Base-by-base conservation (phyloP, 2,113 vertebrate species). In the Oreochromis spilurus region DNA sequence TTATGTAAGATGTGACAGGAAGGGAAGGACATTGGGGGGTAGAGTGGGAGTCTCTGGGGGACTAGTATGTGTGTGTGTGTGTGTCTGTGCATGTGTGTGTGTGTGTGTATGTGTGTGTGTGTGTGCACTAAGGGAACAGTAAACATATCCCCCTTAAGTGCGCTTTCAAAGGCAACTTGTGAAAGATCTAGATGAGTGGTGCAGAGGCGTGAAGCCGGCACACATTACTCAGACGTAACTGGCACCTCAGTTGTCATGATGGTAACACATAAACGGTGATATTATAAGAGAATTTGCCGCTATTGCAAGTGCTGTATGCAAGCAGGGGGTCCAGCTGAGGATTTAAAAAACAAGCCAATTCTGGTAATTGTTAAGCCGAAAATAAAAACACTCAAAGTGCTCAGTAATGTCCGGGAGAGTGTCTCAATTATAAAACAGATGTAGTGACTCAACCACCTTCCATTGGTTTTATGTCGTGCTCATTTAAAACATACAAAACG, bases 1-100 rank as follows among this genome's bases (percentile, higher is more conserved):
- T 94, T 91, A 87, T 78, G 82, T 67, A 92, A 92, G 54, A 55
- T 29, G 4, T 50, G 10, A 79, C 72, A 89, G 81, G 53, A 92
- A 84, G 34, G 21, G 19, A 77, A 79, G 81, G 88, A 55, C 81
- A 86, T 84, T 8, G 81, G 58, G 40, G 77, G 75, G 45, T 50
- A 78, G n/a, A 45, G 50, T 24, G 14, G 48, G 45, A 80, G 84
- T 86, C 60, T 84, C 65, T 36, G 11, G 17, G 82, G 82, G 8
- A 17, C 24, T 29, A 24, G 45, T 67, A 14, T 57, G 38, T 83
- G 1, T 78, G 34, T 57, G 34, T 57, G 48, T 54, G 6, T 43
- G 24, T 13, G 2, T 77, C 9, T 52, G 72, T 65, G 60, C 34
- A 5, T 36, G 38, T 11, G n/a, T 58, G 45, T 54, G 40, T 9